These are phyloP conservation scores for Drosophila burlai DNA, from an alignment of 1,140 invertebrate species.

Conservation along the genomic window DNA sequence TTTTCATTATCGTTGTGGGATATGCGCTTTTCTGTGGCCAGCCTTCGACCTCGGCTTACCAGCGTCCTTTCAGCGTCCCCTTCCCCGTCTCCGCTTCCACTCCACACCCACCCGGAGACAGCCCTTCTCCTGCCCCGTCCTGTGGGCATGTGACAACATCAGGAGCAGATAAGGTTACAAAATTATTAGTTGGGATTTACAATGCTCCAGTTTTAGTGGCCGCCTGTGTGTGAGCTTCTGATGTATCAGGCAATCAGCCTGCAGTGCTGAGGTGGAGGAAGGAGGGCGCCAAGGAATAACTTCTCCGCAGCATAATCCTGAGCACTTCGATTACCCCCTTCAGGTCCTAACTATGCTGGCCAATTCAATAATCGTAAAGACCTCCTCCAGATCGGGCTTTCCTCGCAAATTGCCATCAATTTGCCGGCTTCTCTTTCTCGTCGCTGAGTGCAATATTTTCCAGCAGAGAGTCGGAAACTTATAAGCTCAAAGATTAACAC, in stretches of 20 bases:
- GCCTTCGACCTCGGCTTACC: slow-evolving; percentile 33
- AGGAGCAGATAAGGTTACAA: slow-evolving; percentile 81
- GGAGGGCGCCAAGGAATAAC: background rate
- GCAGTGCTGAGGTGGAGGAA: background rate
- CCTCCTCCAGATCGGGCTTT: slow-evolving; percentile 11
- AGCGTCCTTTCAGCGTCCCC: background rate
- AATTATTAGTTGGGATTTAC: slow-evolving; percentile 84
- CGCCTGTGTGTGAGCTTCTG: slow-evolving; percentile 25
- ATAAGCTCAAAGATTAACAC: slow-evolving; percentile 78
- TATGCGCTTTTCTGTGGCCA: slow-evolving; percentile 70
- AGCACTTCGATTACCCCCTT: slow-evolving; percentile 44
- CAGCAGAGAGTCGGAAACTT: slow-evolving; percentile 34
- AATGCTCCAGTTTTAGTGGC: slow-evolving; percentile 73
- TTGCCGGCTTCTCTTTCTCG: slow-evolving; percentile 42
- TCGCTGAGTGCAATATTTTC: slow-evolving; percentile 34
- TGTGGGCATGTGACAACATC: slow-evolving; percentile 62
- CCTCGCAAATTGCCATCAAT: slow-evolving; percentile 66
- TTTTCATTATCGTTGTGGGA: slow-evolving; percentile 84
- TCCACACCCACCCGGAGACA: slow-evolving; percentile 4
- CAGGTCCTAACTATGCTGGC: slow-evolving; percentile 23
- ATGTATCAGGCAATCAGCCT: slow-evolving; percentile 50
- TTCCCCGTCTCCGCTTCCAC: background rate
- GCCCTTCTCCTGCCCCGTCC: background rate
- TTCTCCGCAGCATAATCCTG: slow-evolving; percentile 1
- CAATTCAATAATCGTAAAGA: slow-evolving; percentile 63